A percentile compares a stretch with the other conserved stretches of the same genome.
phyloP scores from a whole-genome alignment of 1,140 invertebrate genomes.

The Drosophila pectinifera region DNA sequence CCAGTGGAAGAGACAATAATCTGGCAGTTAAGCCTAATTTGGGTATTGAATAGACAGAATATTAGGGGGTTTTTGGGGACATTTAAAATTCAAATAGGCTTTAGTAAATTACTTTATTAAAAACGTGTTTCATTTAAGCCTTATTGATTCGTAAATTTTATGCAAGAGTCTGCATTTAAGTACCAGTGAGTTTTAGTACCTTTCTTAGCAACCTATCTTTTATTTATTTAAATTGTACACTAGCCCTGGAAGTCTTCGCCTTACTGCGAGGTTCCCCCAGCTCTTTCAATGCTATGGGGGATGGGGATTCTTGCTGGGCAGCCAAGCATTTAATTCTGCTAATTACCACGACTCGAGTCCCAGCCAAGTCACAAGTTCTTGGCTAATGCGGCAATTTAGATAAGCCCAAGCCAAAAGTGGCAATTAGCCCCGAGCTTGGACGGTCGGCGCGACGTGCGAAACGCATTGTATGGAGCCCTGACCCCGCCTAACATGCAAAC shows the following conservation, averaged over 20 bases:
- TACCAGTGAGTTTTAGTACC: too few relatives aligned
- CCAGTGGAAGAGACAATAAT: background rate
- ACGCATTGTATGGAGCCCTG: slow-evolving; percentile 77
- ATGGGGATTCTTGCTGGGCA: slow-evolving; percentile 49
- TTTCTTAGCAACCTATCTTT: background rate
- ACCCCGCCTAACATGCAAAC: slow-evolving; percentile 72
- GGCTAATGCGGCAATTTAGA: slow-evolving; percentile 80
- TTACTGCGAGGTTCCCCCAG: background rate
- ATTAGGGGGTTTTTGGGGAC: background rate
- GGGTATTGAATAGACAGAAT: background rate
- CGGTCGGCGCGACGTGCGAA: slow-evolving; percentile 54
- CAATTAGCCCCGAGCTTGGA: slow-evolving; percentile 61
- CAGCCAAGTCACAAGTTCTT: slow-evolving; percentile 69
- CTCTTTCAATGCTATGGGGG: slow-evolving; percentile 30
- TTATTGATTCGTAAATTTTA: too few relatives aligned
- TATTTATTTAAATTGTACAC: slow-evolving; percentile 37
- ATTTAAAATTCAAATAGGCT: background rate
- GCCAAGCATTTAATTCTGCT: slow-evolving; percentile 73
- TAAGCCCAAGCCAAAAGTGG: slow-evolving; percentile 63
- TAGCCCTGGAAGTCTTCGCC: slow-evolving; percentile 13
- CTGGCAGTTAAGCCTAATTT: background rate
- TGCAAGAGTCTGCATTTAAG: too few relatives aligned
- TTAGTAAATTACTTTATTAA: background rate
- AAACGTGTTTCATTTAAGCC: background rate
- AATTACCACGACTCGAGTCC: slow-evolving; percentile 61